phyloP scores from a whole-genome alignment of 1,140 invertebrate species.

The Sitophilus oryzae region DNA sequence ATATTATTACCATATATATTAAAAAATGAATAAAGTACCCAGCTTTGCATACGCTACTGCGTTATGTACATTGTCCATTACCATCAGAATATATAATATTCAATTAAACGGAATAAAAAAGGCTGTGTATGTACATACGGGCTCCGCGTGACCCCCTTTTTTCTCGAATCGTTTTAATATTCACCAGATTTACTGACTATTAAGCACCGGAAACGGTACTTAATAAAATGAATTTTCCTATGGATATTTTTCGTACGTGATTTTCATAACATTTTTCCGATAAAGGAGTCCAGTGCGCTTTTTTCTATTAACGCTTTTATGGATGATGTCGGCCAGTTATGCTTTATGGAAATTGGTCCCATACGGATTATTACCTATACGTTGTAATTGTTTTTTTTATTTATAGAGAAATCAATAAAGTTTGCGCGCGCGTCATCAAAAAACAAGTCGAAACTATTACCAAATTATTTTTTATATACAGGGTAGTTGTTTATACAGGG shows the following conservation, averaged over 20 bases:
- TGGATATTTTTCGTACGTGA: slow-evolving; percentile 22
- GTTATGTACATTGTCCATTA: not conserved
- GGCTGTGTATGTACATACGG: not conserved
- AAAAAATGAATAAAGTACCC: too few species aligned
- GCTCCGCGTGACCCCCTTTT: slow-evolving; percentile 16
- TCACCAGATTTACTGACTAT: slow-evolving; percentile 22
- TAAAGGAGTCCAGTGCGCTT: slow-evolving; percentile 10
- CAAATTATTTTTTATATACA: too few species aligned
- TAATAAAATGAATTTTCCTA: slow-evolving; percentile 21
- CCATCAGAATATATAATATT: slow-evolving; percentile 3
- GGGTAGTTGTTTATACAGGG: too few species aligned
- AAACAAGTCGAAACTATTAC: too few species aligned
- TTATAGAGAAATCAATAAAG: too few species aligned
- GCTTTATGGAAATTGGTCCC: too few species aligned
- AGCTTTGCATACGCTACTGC: not conserved
- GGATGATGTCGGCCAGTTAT: too few species aligned
- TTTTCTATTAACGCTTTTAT: slow-evolving; percentile 17
- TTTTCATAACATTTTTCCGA: slow-evolving; percentile 16
- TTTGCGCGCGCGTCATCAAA: too few species aligned
- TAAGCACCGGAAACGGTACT: slow-evolving; percentile 20
- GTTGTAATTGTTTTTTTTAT: too few species aligned
- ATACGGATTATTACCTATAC: too few species aligned
- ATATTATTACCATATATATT: too few species aligned
- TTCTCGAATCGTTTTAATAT: slow-evolving; percentile 12
- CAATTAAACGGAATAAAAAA: slow-evolving; percentile 4